These are phyloP conservation scores for Hirtodrosophila alboralis DNA, from an alignment of 2,888 invertebrate species.

Conservation along the genomic window DNA sequence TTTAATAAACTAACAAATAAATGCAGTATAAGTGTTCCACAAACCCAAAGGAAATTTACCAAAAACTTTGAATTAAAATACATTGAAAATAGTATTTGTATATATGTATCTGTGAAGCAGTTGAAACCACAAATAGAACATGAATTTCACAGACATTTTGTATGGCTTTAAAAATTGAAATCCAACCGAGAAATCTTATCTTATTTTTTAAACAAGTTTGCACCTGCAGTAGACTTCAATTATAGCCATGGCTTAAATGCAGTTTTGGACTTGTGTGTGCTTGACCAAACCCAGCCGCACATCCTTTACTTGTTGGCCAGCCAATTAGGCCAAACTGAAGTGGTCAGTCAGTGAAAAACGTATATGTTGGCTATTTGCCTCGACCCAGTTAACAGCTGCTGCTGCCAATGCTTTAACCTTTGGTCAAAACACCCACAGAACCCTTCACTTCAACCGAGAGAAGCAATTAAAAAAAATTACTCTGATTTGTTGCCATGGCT, in stretches of 20 bases:
- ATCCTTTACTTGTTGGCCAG: slow-evolving; percentile 57
- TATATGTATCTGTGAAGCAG: slow-evolving; percentile 4
- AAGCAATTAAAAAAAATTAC: slow-evolving; percentile 51
- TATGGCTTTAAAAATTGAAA: slow-evolving; percentile 11
- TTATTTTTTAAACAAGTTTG: not conserved
- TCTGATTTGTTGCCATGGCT: slow-evolving; percentile 43
- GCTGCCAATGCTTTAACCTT: slow-evolving; percentile 22
- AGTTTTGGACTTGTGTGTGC: slow-evolving; percentile 11
- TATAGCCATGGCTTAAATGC: slow-evolving; percentile 13
- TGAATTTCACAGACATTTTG: too few species aligned
- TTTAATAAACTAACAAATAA: too few species aligned
- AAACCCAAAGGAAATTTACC: too few species aligned
- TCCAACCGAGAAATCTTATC: not conserved
- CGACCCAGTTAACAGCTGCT: slow-evolving; percentile 47
- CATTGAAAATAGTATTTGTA: not conserved
- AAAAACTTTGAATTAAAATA: too few species aligned
- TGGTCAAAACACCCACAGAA: slow-evolving; percentile 16
- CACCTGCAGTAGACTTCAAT: slow-evolving; percentile 20
- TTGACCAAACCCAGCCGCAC: slow-evolving; percentile 10
- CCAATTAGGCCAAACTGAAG: slow-evolving; percentile 69
- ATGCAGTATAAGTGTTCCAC: too few species aligned
- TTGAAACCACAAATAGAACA: too few species aligned
- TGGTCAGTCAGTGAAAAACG: slow-evolving; percentile 50
- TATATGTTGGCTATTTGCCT: slow-evolving; percentile 26
- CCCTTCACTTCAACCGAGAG: not conserved